These are phyloP conservation scores for Caenorhabditis afra DNA, from an alignment of 2,888 invertebrate species.

Conservation along the genomic window DNA sequence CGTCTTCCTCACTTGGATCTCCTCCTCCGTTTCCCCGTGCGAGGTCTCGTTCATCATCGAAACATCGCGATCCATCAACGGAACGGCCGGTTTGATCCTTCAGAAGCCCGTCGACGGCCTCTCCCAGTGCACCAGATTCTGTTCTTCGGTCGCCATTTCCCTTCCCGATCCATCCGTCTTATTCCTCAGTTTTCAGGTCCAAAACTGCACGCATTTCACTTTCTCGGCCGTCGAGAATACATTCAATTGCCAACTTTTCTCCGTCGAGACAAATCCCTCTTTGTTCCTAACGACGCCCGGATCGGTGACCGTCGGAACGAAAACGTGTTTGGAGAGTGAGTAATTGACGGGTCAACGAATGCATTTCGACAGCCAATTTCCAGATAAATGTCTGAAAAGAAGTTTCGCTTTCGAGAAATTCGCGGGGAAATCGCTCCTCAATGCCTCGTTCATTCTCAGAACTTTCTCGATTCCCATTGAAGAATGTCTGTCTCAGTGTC, in stretches of 20 bases:
- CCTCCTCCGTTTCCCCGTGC: conserved; percentile 21
- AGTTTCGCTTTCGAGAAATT: conserved; percentile 65
- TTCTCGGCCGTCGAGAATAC: conserved; percentile 29
- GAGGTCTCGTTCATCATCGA: conserved; percentile 36
- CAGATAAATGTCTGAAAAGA: conserved; percentile 53
- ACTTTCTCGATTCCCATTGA: conserved; percentile 53
- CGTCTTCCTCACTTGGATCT: not conserved
- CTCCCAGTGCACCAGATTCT: conserved; percentile 42
- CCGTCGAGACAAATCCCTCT: conserved; percentile 7
- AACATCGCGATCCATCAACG: conserved; percentile 15
- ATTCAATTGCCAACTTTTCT: conserved; percentile 44
- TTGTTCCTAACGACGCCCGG: conserved; percentile 35
- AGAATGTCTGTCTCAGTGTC: conserved; percentile 67
- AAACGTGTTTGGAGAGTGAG: conserved; percentile 58
- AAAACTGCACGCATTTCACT: conserved; percentile 53
- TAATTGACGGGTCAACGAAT: conserved; percentile 20
- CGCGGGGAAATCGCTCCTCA: conserved; percentile 19
- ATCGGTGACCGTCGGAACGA: conserved; percentile 35
- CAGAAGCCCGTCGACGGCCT: conserved; percentile 37
- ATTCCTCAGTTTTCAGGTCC: conserved; percentile 13
- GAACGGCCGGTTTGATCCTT: not conserved
- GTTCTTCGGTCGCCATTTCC: conserved; percentile 29
- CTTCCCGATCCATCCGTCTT: conserved; percentile 6
- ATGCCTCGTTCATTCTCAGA: conserved; percentile 39
- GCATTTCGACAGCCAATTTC: conserved; percentile 3